Base-by-base conservation (phyloP, 2,888 invertebrate genomes). In the Lypha dubia region DNA sequence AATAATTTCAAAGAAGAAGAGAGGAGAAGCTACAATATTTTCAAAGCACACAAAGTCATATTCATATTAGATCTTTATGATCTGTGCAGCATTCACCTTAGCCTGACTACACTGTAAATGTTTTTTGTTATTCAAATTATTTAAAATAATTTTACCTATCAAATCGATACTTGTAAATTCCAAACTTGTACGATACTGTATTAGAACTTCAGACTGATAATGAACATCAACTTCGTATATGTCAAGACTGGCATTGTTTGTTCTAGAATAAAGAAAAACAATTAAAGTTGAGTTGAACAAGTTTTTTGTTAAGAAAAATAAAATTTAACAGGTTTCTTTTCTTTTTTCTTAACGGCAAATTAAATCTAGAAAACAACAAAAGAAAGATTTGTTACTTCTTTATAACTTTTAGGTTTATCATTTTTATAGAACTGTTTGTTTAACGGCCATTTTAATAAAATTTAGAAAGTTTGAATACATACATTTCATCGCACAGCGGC, bases 131-230 rank as follows among this genome's bases (percentile, higher is more conserved):
- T 28, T 44, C 24, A 15, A 41, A 65, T n/a, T 7, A 20, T 51
- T 58, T 11, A 20, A 20, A 20, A 1, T 46, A 28, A 17, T 9
- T 32, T 84, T 88, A 93, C 93, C 93, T 76, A 93, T 90, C 41
- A 93, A 88, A 86, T 93, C 93, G 20, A 93, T 89, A 86, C 89
- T 90, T 65, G 92, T 91, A 62, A 92, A 92, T 41, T 92, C 92
- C 32, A 93, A 87, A 70, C 92, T 93, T 0, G 92, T 93, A 53
- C 92, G 90, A 85, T 92, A 93, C 17, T 92, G 90, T 44, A 92
- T 89, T 63, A 92, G 89, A 22, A 90, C 90, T 8, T 91, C 90
- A 24, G 90, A 88, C 68, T 91, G 90, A 80, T 91, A 93, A 85
- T 93, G 92, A 1, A 93, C 90, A 87, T 93, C 93, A 13, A 93